Evolutionary conservation across 2,113 vertebrate species (phyloP).

Genomic region (Percopsis transmontana): DNA sequence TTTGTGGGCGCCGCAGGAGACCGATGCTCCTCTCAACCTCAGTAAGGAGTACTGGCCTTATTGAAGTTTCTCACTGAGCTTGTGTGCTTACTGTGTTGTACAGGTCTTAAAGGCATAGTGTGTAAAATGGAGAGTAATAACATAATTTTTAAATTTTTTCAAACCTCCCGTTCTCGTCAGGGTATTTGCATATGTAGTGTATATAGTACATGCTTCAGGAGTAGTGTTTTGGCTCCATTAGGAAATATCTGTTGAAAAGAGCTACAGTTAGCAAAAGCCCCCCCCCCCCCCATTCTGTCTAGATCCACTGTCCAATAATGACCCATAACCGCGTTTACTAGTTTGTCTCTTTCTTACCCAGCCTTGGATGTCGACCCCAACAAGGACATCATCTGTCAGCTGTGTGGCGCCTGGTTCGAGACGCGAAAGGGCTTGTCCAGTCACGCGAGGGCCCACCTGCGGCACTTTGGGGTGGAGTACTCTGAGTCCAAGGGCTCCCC

Average conservation of each 20-base stretch:
- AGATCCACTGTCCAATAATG: too few relatives aligned
- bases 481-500: slow-evolving; percentile 91
- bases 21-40: slow-evolving; percentile 92
- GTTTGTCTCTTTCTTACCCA: slow-evolving; percentile 57
- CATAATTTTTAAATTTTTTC: too few relatives aligned
- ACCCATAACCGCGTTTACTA: too few relatives aligned
- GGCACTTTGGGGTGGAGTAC: slow-evolving; percentile 91
- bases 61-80: neutral
- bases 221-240: too few relatives aligned
- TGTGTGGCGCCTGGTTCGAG: slow-evolving; percentile 95
- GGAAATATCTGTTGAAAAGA: too few relatives aligned
- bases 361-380: slow-evolving; percentile 87
- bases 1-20: slow-evolving; percentile 85
- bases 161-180: too few relatives aligned
- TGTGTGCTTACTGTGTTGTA: neutral
- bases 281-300: too few relatives aligned
- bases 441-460: slow-evolving; percentile 90
- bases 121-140: too few relatives aligned
- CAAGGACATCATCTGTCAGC: slow-evolving; percentile 90
- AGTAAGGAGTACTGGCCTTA: slow-evolving; percentile 83
- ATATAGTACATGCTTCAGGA: too few relatives aligned
- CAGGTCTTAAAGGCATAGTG: too few relatives aligned
- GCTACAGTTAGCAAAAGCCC: too few relatives aligned
- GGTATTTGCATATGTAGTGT: too few relatives aligned
- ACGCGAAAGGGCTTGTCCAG: slow-evolving; percentile 92